Conservation (phyloP, 2,113 vertebrate genomes). For the Arizona elegans region DNA sequence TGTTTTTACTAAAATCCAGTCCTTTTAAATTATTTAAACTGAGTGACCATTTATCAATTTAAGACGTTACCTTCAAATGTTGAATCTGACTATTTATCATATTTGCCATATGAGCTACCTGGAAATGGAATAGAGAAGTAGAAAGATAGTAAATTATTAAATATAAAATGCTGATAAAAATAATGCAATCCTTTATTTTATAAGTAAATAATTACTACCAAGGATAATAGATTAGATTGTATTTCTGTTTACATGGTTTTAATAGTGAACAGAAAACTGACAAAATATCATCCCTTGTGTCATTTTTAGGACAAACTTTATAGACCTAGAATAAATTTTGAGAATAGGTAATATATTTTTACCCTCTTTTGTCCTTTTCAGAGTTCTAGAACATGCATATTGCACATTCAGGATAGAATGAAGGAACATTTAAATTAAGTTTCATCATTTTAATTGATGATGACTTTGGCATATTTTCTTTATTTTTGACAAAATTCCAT, state of each 20-base stretch:
- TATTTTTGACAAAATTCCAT: background rate
- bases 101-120: background rate
- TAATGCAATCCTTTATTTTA: background rate
- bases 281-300: rapidly evolving
- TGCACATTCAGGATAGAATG: background rate
- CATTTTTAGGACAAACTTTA: rapidly evolving
- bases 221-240: background rate
- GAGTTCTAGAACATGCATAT: background rate
- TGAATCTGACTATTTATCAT: background rate
- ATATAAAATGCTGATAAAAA: background rate
- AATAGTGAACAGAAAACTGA: background rate
- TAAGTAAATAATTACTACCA: background rate
- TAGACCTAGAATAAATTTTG: rapidly evolving
- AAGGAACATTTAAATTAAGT: background rate
- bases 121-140: background rate
- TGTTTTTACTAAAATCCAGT: background rate
- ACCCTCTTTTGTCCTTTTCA: background rate
- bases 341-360: background rate
- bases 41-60: background rate
- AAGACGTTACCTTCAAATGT: background rate
- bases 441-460: background rate
- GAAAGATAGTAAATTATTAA: background rate
- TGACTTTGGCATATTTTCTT: background rate
- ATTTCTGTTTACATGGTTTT: background rate
- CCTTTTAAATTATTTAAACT: background rate